These are phyloP conservation scores for Zaprionus taronus DNA, from an alignment of 1,140 invertebrate genomes.

Conservation along the genomic window DNA sequence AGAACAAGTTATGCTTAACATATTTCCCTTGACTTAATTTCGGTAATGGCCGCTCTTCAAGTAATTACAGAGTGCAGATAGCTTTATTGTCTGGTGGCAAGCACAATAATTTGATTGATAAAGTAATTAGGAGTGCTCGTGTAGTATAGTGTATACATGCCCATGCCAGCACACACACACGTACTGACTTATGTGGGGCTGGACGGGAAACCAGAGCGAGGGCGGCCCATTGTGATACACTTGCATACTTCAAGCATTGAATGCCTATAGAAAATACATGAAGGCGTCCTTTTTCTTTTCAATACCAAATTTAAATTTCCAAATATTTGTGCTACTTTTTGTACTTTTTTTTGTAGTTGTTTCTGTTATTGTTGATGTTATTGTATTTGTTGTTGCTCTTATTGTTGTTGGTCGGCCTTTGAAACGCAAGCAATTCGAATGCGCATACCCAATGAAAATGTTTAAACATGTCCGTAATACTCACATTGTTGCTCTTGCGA, in stretches of 20 bases:
- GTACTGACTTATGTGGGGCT: not conserved
- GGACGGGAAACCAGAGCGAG: not conserved
- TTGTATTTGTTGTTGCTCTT: not conserved
- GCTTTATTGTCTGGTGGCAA: conserved; percentile 45
- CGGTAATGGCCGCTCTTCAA: not conserved
- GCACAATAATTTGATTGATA: conserved; percentile 71
- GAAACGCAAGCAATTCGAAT: conserved; percentile 40
- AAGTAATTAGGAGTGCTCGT: conserved; percentile 59
- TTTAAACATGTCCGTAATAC: conserved; percentile 47
- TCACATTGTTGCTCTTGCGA: conserved; percentile 42
- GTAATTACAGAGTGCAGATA: conserved; percentile 30
- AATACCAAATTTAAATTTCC: conserved; percentile 66
- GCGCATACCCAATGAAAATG: conserved; percentile 44
- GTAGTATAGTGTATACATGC: conserved; percentile 17
- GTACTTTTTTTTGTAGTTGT: conserved; percentile 17
- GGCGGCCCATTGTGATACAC: conserved; percentile 44
- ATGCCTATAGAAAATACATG: conserved; percentile 13
- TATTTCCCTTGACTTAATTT: conserved; percentile 18
- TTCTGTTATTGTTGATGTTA: conserved; percentile 11
- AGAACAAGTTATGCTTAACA: not conserved
- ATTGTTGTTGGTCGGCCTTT: conserved; percentile 26
- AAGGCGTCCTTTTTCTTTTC: conserved; percentile 46
- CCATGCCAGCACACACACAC: not conserved
- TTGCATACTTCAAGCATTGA: conserved; percentile 18
- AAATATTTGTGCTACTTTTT: conserved; percentile 72